Evolutionary conservation across 2,888 invertebrate genomes (phyloP).

Genomic region (Andrena bicolor): DNA sequence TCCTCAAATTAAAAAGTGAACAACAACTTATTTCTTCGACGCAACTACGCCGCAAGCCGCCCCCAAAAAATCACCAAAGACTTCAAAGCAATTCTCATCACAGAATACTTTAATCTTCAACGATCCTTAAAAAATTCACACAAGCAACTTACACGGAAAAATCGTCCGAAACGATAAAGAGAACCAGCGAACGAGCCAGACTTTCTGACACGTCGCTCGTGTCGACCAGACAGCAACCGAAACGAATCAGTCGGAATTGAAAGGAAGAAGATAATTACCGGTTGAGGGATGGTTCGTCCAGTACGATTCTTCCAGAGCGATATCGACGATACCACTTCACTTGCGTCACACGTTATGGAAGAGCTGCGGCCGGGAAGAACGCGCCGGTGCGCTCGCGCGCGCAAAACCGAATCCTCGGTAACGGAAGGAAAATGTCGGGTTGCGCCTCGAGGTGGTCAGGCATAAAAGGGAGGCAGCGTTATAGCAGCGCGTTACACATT

Average conservation of each 20-base stretch:
- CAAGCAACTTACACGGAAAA: no score
- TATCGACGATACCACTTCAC: conserved; percentile 46
- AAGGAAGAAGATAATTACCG: conserved; percentile 20
- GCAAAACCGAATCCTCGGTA: conserved; percentile 30
- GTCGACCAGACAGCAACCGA: background rate
- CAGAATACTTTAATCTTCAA: no score
- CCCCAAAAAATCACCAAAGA: no score
- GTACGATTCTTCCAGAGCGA: conserved; percentile 4
- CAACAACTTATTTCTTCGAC: no score
- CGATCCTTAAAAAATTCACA: no score
- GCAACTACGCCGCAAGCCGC: no score
- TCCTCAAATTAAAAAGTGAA: no score
- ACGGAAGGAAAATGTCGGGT: conserved; percentile 19
- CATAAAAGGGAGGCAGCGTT: conserved; percentile 15
- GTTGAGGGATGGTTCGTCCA: background rate
- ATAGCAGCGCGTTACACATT: conserved; percentile 57
- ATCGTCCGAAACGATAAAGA: no score
- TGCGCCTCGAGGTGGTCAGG: background rate
- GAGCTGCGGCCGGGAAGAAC: conserved; percentile 30
- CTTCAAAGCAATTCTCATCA: no score
- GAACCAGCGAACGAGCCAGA: no score
- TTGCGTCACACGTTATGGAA: conserved; percentile 51
- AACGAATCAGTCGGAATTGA: background rate
- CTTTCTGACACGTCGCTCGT: background rate
- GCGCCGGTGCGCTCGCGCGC: conserved; percentile 39